Evolutionary conservation across 2,888 invertebrate species (phyloP).

Genomic region (Trachelus iudaicus): DNA sequence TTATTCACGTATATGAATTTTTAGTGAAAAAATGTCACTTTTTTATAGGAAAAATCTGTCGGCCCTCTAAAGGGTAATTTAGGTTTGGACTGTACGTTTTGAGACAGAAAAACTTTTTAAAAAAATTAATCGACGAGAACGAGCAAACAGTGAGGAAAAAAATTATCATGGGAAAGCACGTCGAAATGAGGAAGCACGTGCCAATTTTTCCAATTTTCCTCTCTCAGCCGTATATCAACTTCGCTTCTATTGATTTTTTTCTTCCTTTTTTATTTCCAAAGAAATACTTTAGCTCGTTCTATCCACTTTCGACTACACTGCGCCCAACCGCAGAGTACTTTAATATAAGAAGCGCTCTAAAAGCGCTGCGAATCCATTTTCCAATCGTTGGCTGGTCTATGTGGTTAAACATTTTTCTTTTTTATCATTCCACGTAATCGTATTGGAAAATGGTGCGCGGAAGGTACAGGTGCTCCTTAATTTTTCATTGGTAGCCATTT

Average conservation of each 20-base stretch:
- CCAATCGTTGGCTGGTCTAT: background rate
- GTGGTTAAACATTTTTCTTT: background rate
- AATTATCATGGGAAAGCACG: background rate
- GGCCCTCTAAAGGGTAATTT: background rate
- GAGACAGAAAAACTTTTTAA: background rate
- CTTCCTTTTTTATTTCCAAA: background rate
- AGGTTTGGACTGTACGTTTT: background rate
- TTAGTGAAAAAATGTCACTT: too few relatives aligned
- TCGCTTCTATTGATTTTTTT: background rate
- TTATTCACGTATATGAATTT: too few relatives aligned
- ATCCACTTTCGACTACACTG: background rate
- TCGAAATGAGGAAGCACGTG: background rate
- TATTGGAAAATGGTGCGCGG: background rate
- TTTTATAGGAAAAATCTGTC: too few relatives aligned
- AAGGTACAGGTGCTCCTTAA: background rate
- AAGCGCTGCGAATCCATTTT: background rate
- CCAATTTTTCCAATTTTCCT: background rate
- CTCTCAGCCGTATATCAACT: background rate
- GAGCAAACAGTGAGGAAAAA: background rate
- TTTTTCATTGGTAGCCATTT: background rate
- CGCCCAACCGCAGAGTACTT: background rate
- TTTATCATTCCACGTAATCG: background rate
- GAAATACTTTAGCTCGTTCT: background rate
- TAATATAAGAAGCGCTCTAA: background rate
- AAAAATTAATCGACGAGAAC: background rate